Evolutionary conservation across 2,113 vertebrate species (phyloP).

Genomic region (Pelusios castaneus): DNA sequence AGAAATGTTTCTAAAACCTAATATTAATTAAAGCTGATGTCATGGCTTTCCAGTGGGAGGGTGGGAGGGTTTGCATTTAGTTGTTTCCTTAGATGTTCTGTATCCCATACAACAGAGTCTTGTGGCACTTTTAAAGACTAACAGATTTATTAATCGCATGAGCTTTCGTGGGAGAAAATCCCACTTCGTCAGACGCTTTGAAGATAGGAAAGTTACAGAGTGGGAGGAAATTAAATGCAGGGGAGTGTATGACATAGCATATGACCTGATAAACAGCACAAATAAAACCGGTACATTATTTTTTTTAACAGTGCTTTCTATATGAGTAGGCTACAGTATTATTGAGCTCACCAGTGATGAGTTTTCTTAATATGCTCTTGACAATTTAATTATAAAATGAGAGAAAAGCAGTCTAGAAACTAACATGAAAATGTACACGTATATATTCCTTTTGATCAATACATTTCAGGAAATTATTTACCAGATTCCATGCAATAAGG

Average conservation of each 20-base stretch:
- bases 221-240: too few relatives aligned
- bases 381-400: not conserved
- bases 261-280: not conserved
- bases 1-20: not conserved
- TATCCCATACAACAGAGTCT: too few relatives aligned
- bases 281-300: not conserved
- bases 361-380: not conserved
- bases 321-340: not conserved
- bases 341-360: not conserved
- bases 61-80: not conserved
- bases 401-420: not conserved
- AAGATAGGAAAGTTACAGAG: too few relatives aligned
- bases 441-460: not conserved
- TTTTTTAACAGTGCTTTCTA: not conserved
- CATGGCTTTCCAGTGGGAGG: not conserved
- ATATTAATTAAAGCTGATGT: not conserved
- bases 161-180: too few relatives aligned
- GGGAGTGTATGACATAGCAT: too few relatives aligned
- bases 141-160: too few relatives aligned
- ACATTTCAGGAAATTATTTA: not conserved
- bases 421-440: not conserved
- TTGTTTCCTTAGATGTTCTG: not conserved
- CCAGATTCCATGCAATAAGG: not conserved
- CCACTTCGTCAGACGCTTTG: too few relatives aligned
- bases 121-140: too few relatives aligned